Evolutionary conservation across 2,888 invertebrate species (phyloP), one percentile per base, ranked within the genome.

Genomic region (Apomyelois bistriatella): DNA sequence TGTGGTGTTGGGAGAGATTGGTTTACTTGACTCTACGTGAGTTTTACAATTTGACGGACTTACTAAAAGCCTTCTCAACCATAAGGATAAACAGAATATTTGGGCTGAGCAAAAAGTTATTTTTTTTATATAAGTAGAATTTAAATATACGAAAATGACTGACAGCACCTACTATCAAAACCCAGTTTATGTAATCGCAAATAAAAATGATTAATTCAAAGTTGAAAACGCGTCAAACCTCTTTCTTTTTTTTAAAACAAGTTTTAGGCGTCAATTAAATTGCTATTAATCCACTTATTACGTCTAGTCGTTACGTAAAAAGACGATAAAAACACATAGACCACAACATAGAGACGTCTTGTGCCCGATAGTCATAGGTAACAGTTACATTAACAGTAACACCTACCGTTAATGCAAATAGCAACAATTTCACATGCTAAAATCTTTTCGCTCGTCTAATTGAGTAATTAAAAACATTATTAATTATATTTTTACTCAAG

Each of bases 321-420:
- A 28, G 43, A 52, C 52, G 36, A 42, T 32, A 51, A 52, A 51
- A 28, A 8, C 10, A 22, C 35, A 43, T 15, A 36, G n/a, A 36
- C 52, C 17, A 43, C 43, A 5, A 32, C 17, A 32, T 32, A 1
- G 17, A 15, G 16, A 16, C 32, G 32, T 7, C 35, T 35, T 22
- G 22, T 12, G 37, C 37, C 9, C 17, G 12, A 17, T 40, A 35
- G 52, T 32, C 17, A 38, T 37, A 17, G 46, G 46, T 37, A 52
- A 47, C 38, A 35, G 46, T 53, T 51, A 48, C 48, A 48, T 46
- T 40, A 59, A 66, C 66, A 64, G 70, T 69, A 68, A 70, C 42
- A 56, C 61, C 53, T 57, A 66, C 70, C 61, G 65, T 66, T 70
- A 64, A 66, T 65, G 66, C 62, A 64, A 62, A 65, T 60, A 51